Conservation (phyloP, 2,797 vertebrate genomes). For the Chromis chromis region DNA sequence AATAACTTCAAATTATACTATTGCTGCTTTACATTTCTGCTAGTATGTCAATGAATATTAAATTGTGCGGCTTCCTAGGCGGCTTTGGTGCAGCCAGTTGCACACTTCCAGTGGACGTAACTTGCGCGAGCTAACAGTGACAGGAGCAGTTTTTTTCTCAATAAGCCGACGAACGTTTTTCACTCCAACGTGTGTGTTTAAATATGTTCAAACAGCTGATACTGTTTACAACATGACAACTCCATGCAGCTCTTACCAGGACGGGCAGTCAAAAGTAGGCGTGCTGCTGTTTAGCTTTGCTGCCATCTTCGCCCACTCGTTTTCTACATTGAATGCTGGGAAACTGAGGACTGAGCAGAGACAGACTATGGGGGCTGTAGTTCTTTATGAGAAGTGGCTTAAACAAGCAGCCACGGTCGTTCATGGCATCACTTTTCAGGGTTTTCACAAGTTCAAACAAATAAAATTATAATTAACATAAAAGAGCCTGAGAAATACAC, state of each 20-base stretch:
- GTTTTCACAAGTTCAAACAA: conserved; percentile 6
- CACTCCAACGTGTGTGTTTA: neutral
- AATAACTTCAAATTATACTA: neutral
- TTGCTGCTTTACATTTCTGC: neutral
- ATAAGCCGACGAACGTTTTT: neutral
- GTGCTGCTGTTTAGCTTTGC: conserved; percentile 77
- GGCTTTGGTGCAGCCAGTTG: neutral
- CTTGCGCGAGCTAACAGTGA: neutral
- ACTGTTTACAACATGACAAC: neutral
- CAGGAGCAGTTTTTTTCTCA: neutral
- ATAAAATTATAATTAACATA: neutral
- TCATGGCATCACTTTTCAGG: neutral
- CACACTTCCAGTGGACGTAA: neutral
- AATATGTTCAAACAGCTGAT: neutral
- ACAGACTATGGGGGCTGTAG: conserved; percentile 35
- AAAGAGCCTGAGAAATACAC: neutral
- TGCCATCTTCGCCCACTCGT: conserved; percentile 82
- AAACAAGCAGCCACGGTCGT: neutral
- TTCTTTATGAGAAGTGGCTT: neutral
- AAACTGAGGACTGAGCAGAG: conserved; percentile 59
- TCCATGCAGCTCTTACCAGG: conserved; percentile 80
- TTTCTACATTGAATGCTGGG: conserved; percentile 74
- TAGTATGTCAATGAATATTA: neutral
- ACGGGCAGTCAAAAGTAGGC: conserved; percentile 84
- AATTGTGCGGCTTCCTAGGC: neutral